Base-by-base conservation (phyloP, 1,140 invertebrate species). In the Tetramorium simillimum region DNA sequence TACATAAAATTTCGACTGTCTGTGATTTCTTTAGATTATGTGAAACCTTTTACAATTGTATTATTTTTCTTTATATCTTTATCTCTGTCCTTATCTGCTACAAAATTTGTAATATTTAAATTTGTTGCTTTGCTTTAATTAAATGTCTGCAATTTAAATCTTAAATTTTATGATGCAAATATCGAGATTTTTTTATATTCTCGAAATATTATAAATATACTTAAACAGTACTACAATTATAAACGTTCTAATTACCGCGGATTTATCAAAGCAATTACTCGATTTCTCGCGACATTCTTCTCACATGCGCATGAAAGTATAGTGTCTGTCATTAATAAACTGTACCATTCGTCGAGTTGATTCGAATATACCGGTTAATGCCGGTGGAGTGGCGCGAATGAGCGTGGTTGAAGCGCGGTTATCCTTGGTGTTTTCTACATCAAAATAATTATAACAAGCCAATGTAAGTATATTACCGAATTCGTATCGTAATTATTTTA, bases 341-440 rank as follows among this genome's bases (percentile, higher is more conserved):
- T 33, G 0, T 33, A 33, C 9, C 28, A 12, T 33, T 28, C 16
- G 37, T 43, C 9, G 16, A 21, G 21, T 46, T 46, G 4, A 69
- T 73, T 73, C 49, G 70, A 73, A 75, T 37, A 33, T 43, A 3
- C 33, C 33, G 33, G 33, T 33, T 33, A 46, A 12, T 40, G 33
- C 72, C 51, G 77, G 77, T 53, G 14, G n/a, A n/a, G n/a, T 58
- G 78, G 78, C 78, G 77, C 78, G 63, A 70, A 69, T 78, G 16
- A 21, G 21, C 12, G 62, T 4, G 60, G 65, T 67, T 7, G 28
- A 3, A 18, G 33, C 33, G 3, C 33, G 3, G 33, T 40, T 40
- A 21, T 0, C 7, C 2, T 43, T 40, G 37, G 58, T 12, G 33
- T 56, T 37, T 70, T 46, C 9, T 56, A 4, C 21, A 28, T 58